Base-by-base conservation (phyloP, 2,888 invertebrate species). In the Netelia inedita region DNA sequence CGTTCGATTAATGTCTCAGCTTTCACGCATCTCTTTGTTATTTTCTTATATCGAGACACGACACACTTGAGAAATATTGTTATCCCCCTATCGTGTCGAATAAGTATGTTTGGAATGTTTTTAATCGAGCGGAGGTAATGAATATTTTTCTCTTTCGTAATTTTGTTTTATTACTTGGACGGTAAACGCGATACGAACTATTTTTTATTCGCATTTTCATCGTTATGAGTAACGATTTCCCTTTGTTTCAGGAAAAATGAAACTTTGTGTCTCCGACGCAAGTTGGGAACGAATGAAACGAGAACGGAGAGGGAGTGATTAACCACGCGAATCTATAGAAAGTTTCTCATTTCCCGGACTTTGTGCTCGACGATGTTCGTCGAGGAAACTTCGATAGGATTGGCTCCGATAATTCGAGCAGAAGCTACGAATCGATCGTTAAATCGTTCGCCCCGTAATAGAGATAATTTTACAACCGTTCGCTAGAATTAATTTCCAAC, bases 241-340 rank as follows among this genome's bases (percentile, higher is more conserved):
- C n/a, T 53, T 16, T n/a, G 53, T 53, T 14, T 53, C 8, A n/a
- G 50, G 14, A 14, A 50, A 53, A 53, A 53, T 35, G 8, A n/a
- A n/a, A 53, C 6, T 1, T 53, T 53, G 16, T 53, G 14, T 14
- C 53, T 11, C 2, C n/a, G 53, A 53, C 53, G 14, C 35, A 35
- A 35, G 35, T 35, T 35, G 61, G 74, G 63, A 63, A 63, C 50
- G 14, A 28, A 65, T 57, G 57, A 57, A 57, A 3, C 11, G 10
- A 35, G 35, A 35, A 35, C 35, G 35, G 35, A 35, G 35, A 35
- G 35, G n/a, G 75, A 23, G 21, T 50, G 6, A 74, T 74, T 19
- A 72, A 21, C 50, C 28, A 50, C 19, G 75, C 53, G 23, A 65
- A 65, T 53, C 21, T 65, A 53, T 65, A 65, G 75, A 75, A 75